Percentiles rank a stretch among this genome's conserved stretches.
Evolutionary conservation across 53 echinoderm and acorn worm genomes (phyloP).

Genomic region (Actinopyga echinites): DNA sequence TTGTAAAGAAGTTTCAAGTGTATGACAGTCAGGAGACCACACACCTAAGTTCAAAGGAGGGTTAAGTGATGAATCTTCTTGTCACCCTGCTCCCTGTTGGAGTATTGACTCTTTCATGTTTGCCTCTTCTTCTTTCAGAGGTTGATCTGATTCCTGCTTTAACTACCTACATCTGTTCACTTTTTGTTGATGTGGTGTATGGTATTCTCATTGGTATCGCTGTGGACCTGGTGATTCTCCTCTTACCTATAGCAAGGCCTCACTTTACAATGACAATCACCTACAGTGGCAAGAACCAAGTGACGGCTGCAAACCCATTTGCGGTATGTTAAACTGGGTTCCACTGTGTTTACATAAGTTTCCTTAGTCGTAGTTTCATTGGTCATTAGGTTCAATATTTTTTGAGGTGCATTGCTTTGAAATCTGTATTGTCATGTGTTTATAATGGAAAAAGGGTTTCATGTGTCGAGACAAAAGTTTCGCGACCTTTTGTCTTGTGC

Average conservation of each 20-base stretch:
- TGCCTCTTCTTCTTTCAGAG: neutral
- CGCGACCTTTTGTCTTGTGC: no score
- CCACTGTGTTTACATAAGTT: neutral
- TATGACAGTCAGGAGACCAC: no score
- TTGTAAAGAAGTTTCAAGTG: no score
- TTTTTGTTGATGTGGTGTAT: slow-evolving; percentile 65
- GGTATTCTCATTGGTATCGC: slow-evolving; percentile 78
- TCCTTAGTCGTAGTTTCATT: no score
- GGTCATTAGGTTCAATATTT: no score
- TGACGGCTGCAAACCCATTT: slow-evolving; percentile 36
- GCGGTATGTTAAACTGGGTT: slow-evolving; percentile 8
- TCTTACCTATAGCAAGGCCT: slow-evolving; percentile 57
- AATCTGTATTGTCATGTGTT: no score
- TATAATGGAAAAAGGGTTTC: no score
- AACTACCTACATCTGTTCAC: slow-evolving; percentile 58
- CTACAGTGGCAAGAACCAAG: slow-evolving; percentile 38
- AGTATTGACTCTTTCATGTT: neutral
- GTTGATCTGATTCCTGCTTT: slow-evolving; percentile 32
- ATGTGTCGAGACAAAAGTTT: no score
- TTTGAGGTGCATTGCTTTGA: no score
- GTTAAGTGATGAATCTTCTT: no score
- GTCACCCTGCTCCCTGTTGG: no score
- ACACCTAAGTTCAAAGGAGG: no score
- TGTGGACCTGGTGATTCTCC: slow-evolving; percentile 69
- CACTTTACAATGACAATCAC: slow-evolving; percentile 32